Base-by-base conservation (phyloP, 2,888 invertebrate species). In the Andrena haemorrhoa region DNA sequence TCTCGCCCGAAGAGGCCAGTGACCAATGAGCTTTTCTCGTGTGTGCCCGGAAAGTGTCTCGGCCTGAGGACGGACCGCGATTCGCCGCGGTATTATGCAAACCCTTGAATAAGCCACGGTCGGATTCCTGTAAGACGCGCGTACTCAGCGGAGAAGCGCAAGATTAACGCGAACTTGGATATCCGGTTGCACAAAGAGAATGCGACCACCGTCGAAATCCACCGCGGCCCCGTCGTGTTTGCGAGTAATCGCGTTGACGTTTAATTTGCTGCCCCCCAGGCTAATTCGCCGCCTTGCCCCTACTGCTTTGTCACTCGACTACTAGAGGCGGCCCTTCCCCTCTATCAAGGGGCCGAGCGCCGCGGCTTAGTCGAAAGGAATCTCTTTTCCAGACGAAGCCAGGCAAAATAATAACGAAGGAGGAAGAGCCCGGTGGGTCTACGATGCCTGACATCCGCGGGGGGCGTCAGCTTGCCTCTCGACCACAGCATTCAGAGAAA, bases 161-260 rank as follows among this genome's bases (percentile, higher is more conserved):
- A 82, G 84, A 87, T 87, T 87, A 87, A 79, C 87, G 83, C 74
- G 76, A 84, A 72, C 84, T 72, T 61, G 80, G 76, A 86, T 86
- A 83, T 85, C 79, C 66, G 76, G 79, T 86, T 75, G 87, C 80
- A 87, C 87, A 87, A 87, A 87, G 87, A 75, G 82, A 87, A 87
- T 82, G 75, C 76, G 79, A 80, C 79, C 75, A 66, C 51, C 75
- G 79, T 83, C 84, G 79, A 87, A 87, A 82, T 87, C 82, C 79
- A 66, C 71, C 73, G 76, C 47, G 65, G 31, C 66, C 26, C 61
- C 58, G 74, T 53, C 73, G 65, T 77, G 72, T 72, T 75, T 77
- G 65, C 66, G 61, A 66, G 76, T 83, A 86, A 85, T 87, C 79
- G 73, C 60, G 77, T 86, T 87, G 83, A 82, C 83, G 83, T 82